Base-by-base conservation (phyloP, 2,113 vertebrate genomes). In the Brachypodius melanocephalos region DNA sequence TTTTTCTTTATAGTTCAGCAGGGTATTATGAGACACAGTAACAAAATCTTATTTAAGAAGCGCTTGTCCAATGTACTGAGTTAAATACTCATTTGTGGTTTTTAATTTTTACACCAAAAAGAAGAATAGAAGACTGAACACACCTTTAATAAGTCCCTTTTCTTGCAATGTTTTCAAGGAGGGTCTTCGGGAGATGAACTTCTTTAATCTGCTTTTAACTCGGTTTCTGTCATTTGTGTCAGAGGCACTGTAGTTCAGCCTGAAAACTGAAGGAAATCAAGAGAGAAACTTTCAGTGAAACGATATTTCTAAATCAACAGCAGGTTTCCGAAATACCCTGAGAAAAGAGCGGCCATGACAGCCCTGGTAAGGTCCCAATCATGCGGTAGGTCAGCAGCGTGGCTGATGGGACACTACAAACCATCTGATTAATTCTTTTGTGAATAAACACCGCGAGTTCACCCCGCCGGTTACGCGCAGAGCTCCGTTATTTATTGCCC, bases 131-230 rank as follows among this genome's bases (percentile, higher is more conserved):
- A 95, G 79, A 83, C 73, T 6, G 9, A 77, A 94, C 94, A 91
- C 96, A 99, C 98, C 98, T 98, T 98, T 99, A 97, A 99, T 99
- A 89, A 99, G 95, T 82, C 99, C 98, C 79, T 99, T 99, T 88
- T 99, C 99, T 96, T 99, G 98, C 93, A 99, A 90, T 3, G 98
- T 98, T 98, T 99, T 99, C 98, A 99, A 94, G 34, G 98, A 99
- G 17, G 98, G 99, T 95, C 99, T 98, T 82, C 98, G 96, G 52
- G 97, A 98, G 94, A 99, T 99, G 96, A 99, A 99, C 97, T 99
- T 99, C 98, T 99, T 99, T 93, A 99, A 97, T 94, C 98, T 98
- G 97, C 98, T 98, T 95, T 98, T 99, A 76, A 99, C 98, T 75
- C 98, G 92, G 69, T 97, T 99, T 96, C 98, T 98, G 95, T 99